These are phyloP conservation scores for Melanchra persicariae DNA, from an alignment of 2,888 invertebrate species.

Conservation along the genomic window DNA sequence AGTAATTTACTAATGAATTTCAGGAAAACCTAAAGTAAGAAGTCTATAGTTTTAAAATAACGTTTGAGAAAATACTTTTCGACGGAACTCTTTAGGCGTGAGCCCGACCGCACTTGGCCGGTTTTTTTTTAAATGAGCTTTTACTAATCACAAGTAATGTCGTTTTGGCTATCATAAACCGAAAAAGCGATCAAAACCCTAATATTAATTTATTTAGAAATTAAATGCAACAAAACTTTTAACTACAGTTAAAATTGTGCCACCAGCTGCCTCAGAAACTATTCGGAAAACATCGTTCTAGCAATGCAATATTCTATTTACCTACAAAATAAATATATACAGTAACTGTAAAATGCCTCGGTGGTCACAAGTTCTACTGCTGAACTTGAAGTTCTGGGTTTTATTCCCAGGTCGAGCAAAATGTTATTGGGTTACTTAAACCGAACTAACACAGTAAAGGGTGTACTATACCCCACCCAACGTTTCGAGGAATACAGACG, in stretches of 20 bases:
- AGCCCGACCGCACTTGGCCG: no score
- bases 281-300: conserved; percentile 39
- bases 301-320: conserved; percentile 38
- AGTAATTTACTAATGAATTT: no score
- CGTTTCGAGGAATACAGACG: not conserved
- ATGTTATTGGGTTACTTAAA: no score
- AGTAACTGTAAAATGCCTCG: not conserved
- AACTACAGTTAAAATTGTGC: conserved; percentile 41
- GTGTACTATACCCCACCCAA: no score
- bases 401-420: not conserved
- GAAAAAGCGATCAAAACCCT: not conserved
- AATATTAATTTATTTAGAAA: not conserved
- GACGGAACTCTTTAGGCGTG: no score
- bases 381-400: not conserved
- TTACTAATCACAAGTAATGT: no score
- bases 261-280: conserved; percentile 23
- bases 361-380: not conserved
- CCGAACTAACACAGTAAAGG: no score
- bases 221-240: not conserved
- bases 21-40: no score
- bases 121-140: no score
- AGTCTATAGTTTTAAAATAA: no score
- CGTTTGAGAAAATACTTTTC: no score
- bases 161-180: not conserved
- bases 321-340: not conserved